A percentile compares a stretch with the other conserved stretches of the same genome.
Evolutionary conservation across 2,888 invertebrate species (phyloP).

Genomic region (Brachypalpus laphriformis): DNA sequence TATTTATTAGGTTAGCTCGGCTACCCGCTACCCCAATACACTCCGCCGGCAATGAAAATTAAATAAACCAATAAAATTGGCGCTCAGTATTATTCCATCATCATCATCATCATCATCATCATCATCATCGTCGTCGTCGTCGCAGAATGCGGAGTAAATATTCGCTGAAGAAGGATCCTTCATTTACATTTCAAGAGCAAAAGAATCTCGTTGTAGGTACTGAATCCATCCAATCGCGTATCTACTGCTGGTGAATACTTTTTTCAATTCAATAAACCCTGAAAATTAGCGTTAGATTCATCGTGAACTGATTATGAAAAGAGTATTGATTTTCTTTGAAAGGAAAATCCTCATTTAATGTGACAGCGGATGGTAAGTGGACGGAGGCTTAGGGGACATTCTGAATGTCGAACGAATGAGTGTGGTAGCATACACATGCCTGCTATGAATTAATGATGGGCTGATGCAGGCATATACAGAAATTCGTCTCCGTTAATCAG

Average conservation of each 20-base stretch:
- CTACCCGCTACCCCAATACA: background rate
- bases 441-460: constrained; percentile 13
- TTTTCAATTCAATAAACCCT: constrained; percentile 43
- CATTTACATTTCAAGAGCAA: constrained; percentile 45
- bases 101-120: too few species aligned
- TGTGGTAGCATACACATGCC: background rate
- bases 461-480: background rate
- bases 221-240: background rate
- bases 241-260: background rate
- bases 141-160: background rate
- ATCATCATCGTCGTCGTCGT: too few species aligned
- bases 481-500: constrained; percentile 14
- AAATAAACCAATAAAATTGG: constrained; percentile 54
- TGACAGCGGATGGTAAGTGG: background rate
- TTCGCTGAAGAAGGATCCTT: constrained; percentile 22
- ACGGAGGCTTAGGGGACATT: background rate
- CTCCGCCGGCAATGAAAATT: constrained; percentile 38
- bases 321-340: constrained; percentile 48
- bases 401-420: background rate
- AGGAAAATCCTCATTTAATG: constrained; percentile 10
- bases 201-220: background rate
- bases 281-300: constrained; percentile 51
- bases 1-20: constrained; percentile 37
- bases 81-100: constrained; percentile 37
- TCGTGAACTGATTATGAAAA: constrained; percentile 49